phyloP scores from a whole-genome alignment of 2,113 vertebrate genomes.

The Amia ocellicauda region DNA sequence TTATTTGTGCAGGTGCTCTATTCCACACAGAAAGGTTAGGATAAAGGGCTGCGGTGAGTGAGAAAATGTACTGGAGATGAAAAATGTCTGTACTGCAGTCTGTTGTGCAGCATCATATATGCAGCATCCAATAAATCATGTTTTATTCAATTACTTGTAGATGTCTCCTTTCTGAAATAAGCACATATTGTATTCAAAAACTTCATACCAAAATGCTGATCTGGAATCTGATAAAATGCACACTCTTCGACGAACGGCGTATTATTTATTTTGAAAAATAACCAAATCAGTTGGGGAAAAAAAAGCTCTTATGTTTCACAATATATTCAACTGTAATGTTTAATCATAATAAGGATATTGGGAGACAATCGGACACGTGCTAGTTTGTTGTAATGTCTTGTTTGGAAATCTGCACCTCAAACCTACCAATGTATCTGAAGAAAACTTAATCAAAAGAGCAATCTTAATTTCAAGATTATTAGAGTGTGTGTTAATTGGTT shows the following conservation, averaged over 20 bases:
- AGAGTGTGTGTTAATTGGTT: too few relatives aligned
- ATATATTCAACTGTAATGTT: too few relatives aligned
- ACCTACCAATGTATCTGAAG: too few relatives aligned
- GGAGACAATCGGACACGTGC: too few relatives aligned
- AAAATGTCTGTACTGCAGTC: background rate
- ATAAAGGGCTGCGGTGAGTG: too few relatives aligned
- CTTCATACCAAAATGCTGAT: background rate
- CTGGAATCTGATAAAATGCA: background rate
- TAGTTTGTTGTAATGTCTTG: too few relatives aligned
- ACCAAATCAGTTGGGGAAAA: too few relatives aligned
- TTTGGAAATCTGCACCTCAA: too few relatives aligned
- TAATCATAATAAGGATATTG: background rate
- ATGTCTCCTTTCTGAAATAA: background rate
- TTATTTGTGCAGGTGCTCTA: too few relatives aligned
- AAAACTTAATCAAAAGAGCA: too few relatives aligned
- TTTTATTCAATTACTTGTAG: background rate
- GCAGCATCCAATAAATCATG: background rate
- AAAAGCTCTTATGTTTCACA: background rate
- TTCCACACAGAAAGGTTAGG: too few relatives aligned
- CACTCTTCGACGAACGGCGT: background rate
- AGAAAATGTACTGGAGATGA: background rate
- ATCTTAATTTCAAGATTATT: too few relatives aligned
- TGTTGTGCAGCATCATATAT: background rate
- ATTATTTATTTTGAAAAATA: background rate
- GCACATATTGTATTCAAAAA: background rate